A percentile compares a stretch with the other conserved stretches of the same genome.
phyloP scores from a whole-genome alignment of 2,888 invertebrate genomes.

The Seira musarum region DNA sequence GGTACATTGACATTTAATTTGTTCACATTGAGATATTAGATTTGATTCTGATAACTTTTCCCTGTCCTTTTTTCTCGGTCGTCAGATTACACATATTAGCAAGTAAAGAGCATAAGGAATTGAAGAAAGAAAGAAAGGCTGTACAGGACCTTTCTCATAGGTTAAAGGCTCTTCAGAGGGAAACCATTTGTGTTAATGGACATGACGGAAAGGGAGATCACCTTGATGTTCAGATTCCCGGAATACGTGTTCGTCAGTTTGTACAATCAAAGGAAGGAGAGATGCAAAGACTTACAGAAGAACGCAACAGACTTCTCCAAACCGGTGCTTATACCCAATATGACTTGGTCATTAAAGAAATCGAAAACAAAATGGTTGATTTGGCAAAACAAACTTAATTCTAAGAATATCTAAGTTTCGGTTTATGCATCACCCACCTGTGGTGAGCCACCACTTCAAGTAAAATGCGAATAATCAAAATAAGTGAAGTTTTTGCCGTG shows the following conservation, averaged over 20 bases:
- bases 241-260: background rate
- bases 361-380: constrained; percentile 48
- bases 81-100: constrained; percentile 62
- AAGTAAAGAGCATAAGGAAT: constrained; percentile 56
- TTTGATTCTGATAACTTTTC: background rate
- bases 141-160: constrained; percentile 51
- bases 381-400: too few relatives aligned
- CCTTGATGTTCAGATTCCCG: background rate
- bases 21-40: background rate
- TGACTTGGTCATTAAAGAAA: constrained; percentile 59
- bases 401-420: too few relatives aligned
- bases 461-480: too few relatives aligned
- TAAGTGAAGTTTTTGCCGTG: too few relatives aligned
- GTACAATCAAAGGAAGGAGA: constrained; percentile 34
- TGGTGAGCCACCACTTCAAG: too few relatives aligned
- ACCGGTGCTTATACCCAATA: constrained; percentile 57
- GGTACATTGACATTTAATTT: constrained; percentile 36
- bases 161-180: constrained; percentile 26
- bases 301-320: constrained; percentile 44
- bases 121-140: constrained; percentile 59
- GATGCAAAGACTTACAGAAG: constrained; percentile 45
- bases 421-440: too few relatives aligned
- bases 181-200: background rate
- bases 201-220: constrained; percentile 22
- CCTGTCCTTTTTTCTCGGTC: background rate